These are phyloP conservation scores for Gobionotothen gibberifrons DNA, from an alignment of 2,797 vertebrate species.

Conservation along the genomic window DNA sequence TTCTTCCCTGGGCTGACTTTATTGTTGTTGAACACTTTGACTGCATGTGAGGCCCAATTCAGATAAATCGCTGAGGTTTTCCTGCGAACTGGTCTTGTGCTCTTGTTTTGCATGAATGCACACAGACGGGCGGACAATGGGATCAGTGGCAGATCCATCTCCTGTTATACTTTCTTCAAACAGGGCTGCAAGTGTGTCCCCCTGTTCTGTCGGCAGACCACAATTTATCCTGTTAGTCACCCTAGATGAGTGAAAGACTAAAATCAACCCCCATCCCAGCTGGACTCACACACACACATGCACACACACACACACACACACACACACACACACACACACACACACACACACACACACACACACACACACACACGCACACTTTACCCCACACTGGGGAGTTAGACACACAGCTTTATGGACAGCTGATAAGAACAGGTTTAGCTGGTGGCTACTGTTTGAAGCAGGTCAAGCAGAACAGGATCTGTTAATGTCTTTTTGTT, in stretches of 20 bases:
- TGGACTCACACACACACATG: slow-evolving; percentile 70
- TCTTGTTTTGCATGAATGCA: slow-evolving; percentile 73
- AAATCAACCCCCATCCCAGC: slow-evolving; percentile 83
- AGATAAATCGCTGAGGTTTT: slow-evolving; percentile 60
- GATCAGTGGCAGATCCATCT: slow-evolving; percentile 83
- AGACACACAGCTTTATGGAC: slow-evolving; percentile 71
- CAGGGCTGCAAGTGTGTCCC: slow-evolving; percentile 79
- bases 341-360: slow-evolving; percentile 45
- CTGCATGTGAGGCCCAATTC: slow-evolving; percentile 67
- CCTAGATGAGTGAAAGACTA: slow-evolving; percentile 83
- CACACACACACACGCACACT: slow-evolving; percentile 43
- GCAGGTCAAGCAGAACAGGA: slow-evolving; percentile 83
- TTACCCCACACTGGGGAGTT: slow-evolving; percentile 61
- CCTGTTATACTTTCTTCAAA: slow-evolving; percentile 83
- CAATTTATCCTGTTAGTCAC: slow-evolving; percentile 86
- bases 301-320: slow-evolving; percentile 35
- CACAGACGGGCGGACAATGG: slow-evolving; percentile 76
- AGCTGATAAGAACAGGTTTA: slow-evolving; percentile 82
- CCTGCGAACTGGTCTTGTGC: slow-evolving; percentile 59
- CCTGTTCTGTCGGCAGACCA: slow-evolving; percentile 82
- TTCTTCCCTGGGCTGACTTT: slow-evolving; percentile 51
- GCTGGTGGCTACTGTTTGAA: slow-evolving; percentile 79
- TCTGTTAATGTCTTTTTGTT: slow-evolving; percentile 81
- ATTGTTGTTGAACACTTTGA: slow-evolving; percentile 52
- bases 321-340: slow-evolving; percentile 32